Percentiles rank a stretch among this genome's conserved stretches.
Evolutionary conservation across 2,888 invertebrate genomes (phyloP).

Genomic region (Melipona bicolor): DNA sequence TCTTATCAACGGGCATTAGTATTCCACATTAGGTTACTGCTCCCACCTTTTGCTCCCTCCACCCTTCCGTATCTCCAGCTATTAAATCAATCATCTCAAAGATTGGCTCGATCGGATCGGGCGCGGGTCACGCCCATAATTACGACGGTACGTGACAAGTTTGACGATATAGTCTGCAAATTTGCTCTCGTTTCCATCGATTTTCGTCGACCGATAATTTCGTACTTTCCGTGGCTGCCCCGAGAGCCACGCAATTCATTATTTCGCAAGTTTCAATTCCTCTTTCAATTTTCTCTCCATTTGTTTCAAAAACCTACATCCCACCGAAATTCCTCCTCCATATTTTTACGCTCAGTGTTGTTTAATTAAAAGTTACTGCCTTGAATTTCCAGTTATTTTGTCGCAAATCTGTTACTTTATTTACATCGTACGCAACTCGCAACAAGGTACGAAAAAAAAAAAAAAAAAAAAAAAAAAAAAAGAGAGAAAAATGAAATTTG

Average conservation of each 20-base stretch:
- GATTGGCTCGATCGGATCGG: conserved; percentile 61
- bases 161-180: conserved; percentile 53
- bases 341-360: no score
- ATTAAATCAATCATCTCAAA: conserved; percentile 66
- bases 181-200: conserved; percentile 26
- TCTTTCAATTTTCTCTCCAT: neutral
- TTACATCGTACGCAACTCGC: neutral
- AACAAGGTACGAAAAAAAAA: neutral
- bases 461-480: neutral
- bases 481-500: neutral
- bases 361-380: no score
- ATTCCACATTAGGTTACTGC: conserved; percentile 63
- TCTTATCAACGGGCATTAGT: conserved; percentile 64
- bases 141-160: conserved; percentile 64
- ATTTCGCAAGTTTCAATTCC: conserved; percentile 4
- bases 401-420: neutral
- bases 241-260: conserved; percentile 13
- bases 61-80: conserved; percentile 34
- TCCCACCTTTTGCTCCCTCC: conserved; percentile 31
- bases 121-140: conserved; percentile 57
- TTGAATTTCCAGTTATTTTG: no score
- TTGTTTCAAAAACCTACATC: neutral
- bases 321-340: neutral
- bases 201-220: conserved; percentile 31
- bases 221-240: neutral